These are phyloP conservation scores for Morpho deidamia DNA, from an alignment of 2,888 invertebrate species.

Conservation along the genomic window DNA sequence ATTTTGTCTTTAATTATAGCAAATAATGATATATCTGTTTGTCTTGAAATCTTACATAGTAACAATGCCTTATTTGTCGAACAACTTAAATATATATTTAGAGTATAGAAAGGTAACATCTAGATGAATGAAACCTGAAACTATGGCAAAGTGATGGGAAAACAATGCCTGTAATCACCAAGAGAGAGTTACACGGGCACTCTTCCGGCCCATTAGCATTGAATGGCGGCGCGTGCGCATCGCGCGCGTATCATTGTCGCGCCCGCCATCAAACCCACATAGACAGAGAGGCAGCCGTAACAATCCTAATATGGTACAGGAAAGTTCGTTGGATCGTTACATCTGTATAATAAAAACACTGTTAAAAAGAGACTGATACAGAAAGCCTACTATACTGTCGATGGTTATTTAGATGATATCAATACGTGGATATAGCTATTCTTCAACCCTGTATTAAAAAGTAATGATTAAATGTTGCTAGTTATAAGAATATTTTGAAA, in stretches of 20 bases:
- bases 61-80: neutral
- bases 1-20: no score
- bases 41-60: no score
- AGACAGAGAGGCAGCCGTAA: constrained; percentile 30
- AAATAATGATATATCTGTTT: no score
- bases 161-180: constrained; percentile 55
- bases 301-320: neutral
- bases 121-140: constrained; percentile 22
- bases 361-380: no score
- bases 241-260: constrained; percentile 59
- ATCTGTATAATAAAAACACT: no score
- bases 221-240: constrained; percentile 64
- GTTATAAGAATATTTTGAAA: no score
- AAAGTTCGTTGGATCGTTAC: no score
- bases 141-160: constrained; percentile 29
- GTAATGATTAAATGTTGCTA: no score
- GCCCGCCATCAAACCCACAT: constrained; percentile 30
- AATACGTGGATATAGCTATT: no score
- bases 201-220: constrained; percentile 75
- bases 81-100: neutral
- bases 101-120: neutral
- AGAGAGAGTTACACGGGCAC: constrained; percentile 62
- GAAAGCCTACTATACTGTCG: no score
- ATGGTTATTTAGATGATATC: no score
- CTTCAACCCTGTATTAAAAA: no score